phyloP scores from a whole-genome alignment of 2,113 vertebrate genomes.

The Machaerirhynchus nigripectus region DNA sequence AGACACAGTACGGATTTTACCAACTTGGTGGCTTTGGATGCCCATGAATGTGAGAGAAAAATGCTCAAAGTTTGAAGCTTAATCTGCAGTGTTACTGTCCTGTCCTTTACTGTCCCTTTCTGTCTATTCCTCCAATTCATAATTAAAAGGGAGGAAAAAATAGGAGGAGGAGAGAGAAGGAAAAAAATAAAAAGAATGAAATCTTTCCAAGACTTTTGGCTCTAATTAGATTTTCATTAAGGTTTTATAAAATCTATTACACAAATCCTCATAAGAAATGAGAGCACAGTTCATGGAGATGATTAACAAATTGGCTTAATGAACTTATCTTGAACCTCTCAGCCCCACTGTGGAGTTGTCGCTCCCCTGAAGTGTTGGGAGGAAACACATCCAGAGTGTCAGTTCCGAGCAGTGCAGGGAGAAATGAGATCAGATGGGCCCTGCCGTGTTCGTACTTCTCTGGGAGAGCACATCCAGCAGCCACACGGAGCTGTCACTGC shows the following conservation, averaged over 20 bases:
- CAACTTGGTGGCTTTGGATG: background rate
- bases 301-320: slow-evolving; percentile 57
- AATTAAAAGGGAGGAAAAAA: background rate
- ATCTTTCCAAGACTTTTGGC: slow-evolving; percentile 12
- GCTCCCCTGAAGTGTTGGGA: background rate
- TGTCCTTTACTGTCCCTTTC: background rate
- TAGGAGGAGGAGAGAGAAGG: background rate
- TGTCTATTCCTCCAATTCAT: background rate
- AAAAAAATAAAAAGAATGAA: background rate
- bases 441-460: background rate
- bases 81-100: background rate
- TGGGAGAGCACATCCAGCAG: background rate
- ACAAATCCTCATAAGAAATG: slow-evolving; percentile 38
- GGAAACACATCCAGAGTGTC: background rate
- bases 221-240: slow-evolving; percentile 62
- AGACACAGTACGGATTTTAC: background rate
- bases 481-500: background rate
- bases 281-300: background rate
- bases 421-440: background rate
- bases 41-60: background rate
- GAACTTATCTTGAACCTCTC: slow-evolving; percentile 32
- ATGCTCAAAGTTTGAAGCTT: background rate
- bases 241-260: slow-evolving; percentile 50
- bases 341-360: background rate
- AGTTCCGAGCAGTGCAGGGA: background rate